Conservation (phyloP, 2,797 vertebrate species). For the Sparidentex hasta region DNA sequence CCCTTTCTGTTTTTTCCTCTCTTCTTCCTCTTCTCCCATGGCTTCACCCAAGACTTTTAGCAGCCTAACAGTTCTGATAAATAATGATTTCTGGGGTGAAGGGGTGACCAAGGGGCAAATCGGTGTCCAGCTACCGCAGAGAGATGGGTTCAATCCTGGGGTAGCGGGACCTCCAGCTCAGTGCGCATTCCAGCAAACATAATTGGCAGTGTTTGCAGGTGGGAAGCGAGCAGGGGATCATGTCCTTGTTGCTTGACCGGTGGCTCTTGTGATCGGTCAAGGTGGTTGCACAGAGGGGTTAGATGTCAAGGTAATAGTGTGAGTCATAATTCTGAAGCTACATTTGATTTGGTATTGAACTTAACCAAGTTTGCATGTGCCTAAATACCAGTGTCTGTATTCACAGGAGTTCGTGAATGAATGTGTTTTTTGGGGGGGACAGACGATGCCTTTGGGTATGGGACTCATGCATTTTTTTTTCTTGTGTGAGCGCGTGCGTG, state of each 20-base stretch:
- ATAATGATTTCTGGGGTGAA: conserved; percentile 49
- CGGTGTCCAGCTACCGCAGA: conserved; percentile 14
- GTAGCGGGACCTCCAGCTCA: conserved; percentile 20
- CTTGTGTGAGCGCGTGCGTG: conserved; percentile 2
- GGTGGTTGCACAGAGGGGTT: conserved; percentile 11
- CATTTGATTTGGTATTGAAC: conserved; percentile 3
- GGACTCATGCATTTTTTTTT: conserved; percentile 18
- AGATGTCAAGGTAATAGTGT: not conserved
- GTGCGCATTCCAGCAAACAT: conserved; percentile 44
- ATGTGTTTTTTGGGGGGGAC: conserved; percentile 18
- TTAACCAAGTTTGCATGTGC: not conserved
- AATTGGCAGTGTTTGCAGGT: conserved; percentile 31
- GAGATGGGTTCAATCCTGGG: conserved; percentile 35
- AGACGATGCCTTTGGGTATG: not conserved
- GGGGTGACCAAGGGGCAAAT: conserved; percentile 17
- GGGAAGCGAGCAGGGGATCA: conserved; percentile 34
- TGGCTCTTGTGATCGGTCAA: conserved; percentile 11
- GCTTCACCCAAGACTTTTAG: conserved; percentile 53
- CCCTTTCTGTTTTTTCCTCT: conserved; percentile 53
- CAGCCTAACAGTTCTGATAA: conserved; percentile 54
- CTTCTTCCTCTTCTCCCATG: conserved; percentile 46
- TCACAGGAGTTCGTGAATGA: conserved; percentile 9
- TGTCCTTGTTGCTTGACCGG: conserved; percentile 17
- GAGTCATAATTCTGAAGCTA: conserved; percentile 15
- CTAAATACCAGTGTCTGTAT: not conserved